A percentile compares a stretch with the other conserved stretches of the same genome.
phyloP scores from a whole-genome alignment of 2,797 vertebrate species.

The Oreochromis mossambicus region DNA sequence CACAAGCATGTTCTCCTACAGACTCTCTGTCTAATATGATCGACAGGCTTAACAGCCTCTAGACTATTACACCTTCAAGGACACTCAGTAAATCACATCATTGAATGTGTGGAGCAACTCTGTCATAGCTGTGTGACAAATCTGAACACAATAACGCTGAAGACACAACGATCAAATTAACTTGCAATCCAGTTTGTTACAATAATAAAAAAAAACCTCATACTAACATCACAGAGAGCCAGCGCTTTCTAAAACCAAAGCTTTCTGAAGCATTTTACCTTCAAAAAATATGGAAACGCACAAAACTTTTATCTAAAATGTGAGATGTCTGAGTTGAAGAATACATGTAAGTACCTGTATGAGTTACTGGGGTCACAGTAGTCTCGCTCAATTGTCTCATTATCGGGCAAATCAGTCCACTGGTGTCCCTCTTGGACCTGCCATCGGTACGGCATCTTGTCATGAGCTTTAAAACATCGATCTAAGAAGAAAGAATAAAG shows the following conservation, averaged over 20 bases:
- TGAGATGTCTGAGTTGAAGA: background rate
- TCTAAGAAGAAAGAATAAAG: conserved; percentile 41
- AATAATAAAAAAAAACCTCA: too few relatives aligned
- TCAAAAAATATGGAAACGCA: background rate
- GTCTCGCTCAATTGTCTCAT: conserved; percentile 69
- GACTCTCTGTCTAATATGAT: too few relatives aligned
- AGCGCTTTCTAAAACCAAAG: background rate
- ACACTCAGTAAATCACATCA: background rate
- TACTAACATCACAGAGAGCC: background rate
- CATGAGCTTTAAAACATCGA: conserved; percentile 64
- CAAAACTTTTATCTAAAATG: too few relatives aligned
- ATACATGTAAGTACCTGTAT: conserved; percentile 55
- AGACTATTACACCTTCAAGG: background rate
- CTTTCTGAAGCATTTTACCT: background rate
- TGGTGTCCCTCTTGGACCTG: conserved; percentile 31
- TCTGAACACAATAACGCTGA: background rate
- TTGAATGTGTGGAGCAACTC: background rate
- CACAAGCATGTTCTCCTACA: too few relatives aligned
- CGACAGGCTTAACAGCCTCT: background rate
- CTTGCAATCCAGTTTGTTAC: background rate
- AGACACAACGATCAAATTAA: background rate
- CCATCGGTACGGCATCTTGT: conserved; percentile 75
- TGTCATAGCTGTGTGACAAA: background rate
- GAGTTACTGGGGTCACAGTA: conserved; percentile 68
- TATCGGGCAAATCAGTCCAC: conserved; percentile 60